phyloP scores from a whole-genome alignment of 1,140 invertebrate genomes.

The Copidosoma floridanum region DNA sequence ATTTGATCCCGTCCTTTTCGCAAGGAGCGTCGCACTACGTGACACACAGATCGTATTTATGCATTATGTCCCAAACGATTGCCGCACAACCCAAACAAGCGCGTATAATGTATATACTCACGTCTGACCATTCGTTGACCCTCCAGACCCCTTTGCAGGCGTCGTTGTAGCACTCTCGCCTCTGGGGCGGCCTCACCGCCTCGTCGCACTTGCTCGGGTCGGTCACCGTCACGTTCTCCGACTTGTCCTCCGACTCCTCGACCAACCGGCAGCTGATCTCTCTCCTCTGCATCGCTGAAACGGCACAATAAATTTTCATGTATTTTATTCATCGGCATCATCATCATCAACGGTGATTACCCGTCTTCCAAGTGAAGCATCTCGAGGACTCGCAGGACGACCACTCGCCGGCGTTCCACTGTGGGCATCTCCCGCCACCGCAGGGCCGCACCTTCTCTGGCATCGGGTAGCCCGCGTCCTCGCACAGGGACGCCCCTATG shows the following conservation, averaged over 20 bases:
- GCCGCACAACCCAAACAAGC: no score
- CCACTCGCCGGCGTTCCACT: slow-evolving; percentile 74
- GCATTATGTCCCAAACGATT: no score
- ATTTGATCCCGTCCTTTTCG: slow-evolving; percentile 72
- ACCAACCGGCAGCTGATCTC: slow-evolving; percentile 66
- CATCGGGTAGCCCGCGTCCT: slow-evolving; percentile 65
- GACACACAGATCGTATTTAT: no score
- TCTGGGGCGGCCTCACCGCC: slow-evolving; percentile 65
- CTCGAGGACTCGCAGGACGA: slow-evolving; percentile 67
- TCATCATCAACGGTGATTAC: no score
- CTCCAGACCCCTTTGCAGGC: slow-evolving; percentile 81
- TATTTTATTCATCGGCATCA: no score
- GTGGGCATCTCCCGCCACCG: slow-evolving; percentile 68
- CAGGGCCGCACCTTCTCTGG: slow-evolving; percentile 69
- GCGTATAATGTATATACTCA: slow-evolving; percentile 55
- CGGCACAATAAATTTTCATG: no score
- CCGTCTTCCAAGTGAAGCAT: slow-evolving; percentile 75
- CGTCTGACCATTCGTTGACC: slow-evolving; percentile 84
- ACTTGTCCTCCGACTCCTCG: slow-evolving; percentile 41
- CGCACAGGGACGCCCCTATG: slow-evolving; percentile 67
- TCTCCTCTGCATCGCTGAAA: slow-evolving; percentile 70
- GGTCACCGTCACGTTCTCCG: slow-evolving; percentile 64
- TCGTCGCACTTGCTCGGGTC: slow-evolving; percentile 65
- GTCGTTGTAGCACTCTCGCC: slow-evolving; percentile 75
- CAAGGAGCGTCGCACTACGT: slow-evolving; percentile 78